These are phyloP conservation scores for Seira ritae DNA, from an alignment of 2,888 invertebrate genomes.

Conservation along the genomic window DNA sequence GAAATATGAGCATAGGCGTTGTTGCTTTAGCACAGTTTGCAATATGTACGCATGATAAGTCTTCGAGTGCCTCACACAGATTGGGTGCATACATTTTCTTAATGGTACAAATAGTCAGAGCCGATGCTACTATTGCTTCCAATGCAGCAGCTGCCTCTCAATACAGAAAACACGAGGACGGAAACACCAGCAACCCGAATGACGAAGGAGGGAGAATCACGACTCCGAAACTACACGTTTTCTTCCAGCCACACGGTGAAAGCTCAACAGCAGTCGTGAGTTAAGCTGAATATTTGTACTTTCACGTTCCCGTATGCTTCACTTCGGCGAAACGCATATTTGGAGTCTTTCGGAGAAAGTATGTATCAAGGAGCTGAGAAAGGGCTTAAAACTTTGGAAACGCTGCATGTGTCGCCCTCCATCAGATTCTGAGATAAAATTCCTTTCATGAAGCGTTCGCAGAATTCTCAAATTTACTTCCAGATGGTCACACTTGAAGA, in stretches of 20 bases:
- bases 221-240: constrained; percentile 41
- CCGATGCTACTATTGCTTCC: constrained; percentile 49
- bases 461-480: no score
- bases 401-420: constrained; percentile 17
- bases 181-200: constrained; percentile 40
- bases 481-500: no score
- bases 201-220: constrained; percentile 45
- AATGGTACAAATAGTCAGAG: background rate
- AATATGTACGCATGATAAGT: background rate
- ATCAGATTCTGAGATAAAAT: background rate
- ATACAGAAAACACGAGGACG: constrained; percentile 44
- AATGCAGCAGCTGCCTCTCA: constrained; percentile 62
- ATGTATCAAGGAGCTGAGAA: background rate
- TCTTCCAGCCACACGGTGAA: background rate
- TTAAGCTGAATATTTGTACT: background rate
- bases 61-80: background rate
- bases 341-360: background rate
- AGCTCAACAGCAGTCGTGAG: background rate
- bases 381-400: background rate
- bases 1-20: background rate
- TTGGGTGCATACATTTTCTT: constrained; percentile 1
- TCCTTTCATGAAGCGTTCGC: background rate
- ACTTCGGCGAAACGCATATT: background rate
- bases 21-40: background rate
- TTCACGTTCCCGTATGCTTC: background rate